Base-by-base conservation (phyloP, 2,797 vertebrate species). In the Eptatretus atami region DNA sequence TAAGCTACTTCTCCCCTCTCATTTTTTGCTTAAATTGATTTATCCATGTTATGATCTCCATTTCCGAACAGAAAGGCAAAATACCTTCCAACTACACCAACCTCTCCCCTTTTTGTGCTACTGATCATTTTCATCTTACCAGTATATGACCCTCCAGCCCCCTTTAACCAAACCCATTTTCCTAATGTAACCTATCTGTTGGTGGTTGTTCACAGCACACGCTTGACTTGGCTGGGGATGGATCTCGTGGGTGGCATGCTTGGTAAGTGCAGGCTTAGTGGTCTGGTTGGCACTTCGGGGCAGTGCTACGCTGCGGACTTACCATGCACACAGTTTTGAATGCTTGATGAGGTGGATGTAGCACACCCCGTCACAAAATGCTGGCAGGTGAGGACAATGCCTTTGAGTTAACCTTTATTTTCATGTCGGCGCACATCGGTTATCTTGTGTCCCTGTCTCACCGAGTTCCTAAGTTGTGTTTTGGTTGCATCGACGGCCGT, bases 341-440 rank as follows among this genome's bases (percentile, higher is more conserved):
- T 84, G 82, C 72, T 74, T 98, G 74, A 78, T 79, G 0, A 98
- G 70, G 87, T 92, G 0, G 90, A 98, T 1, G 78, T 95, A 71
- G 90, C 87, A 1, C 85, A 88, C 0, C 86, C 88, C 0, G 90
- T 98, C 88, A 98, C 76, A 94, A 93, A 76, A 98, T 98, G 90
- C 78, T 98, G 0, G 87, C 90, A 69, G n/a, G 90, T 94, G 72
- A 70, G 67, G 44, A 2, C 15, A 44, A 44, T 44, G 31, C 31
- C 31, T 44, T 44, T 44, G 31, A 44, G 31, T 44, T 44, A 44
- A 44, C 31, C 31, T 44, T 44, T 44, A 44, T 44, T 44, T 44
- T 44, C 31, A 44, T 44, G 6, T 8, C 31, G 6, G 3, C 31
- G 31, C 4, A n/a, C 31, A 5, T 44, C 31, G 31, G 31, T 44